Evolutionary conservation across 1,140 invertebrate species (phyloP).

Genomic region (Lamellibrachia luymesi): DNA sequence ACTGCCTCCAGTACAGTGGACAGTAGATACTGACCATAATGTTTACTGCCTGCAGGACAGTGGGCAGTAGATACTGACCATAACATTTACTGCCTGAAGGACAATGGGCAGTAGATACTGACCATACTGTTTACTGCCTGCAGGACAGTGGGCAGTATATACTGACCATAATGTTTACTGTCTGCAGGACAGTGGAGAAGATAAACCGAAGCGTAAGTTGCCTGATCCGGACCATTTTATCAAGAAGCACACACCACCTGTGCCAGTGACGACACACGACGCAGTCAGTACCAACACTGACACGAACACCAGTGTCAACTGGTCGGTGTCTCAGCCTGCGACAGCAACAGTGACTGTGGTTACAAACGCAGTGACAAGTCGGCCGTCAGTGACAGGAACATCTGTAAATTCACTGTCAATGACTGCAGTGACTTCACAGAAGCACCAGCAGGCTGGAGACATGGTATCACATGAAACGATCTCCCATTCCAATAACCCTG

Average conservation of each 20-base stretch:
- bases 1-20: background rate
- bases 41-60: background rate
- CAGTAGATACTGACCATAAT: background rate
- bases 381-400: background rate
- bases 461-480: background rate
- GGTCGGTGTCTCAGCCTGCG: conserved; percentile 27
- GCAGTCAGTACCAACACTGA: conserved; percentile 23
- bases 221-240: conserved; percentile 32
- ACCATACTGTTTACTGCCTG: background rate
- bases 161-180: background rate
- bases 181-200: conserved; percentile 26
- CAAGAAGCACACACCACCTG: conserved; percentile 23
- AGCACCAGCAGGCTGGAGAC: background rate
- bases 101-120: background rate
- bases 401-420: background rate
- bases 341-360: background rate
- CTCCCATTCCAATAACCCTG: background rate
- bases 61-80: background rate
- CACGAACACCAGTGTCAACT: conserved; percentile 19
- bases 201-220: conserved; percentile 34
- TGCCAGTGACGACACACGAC: conserved; percentile 18
- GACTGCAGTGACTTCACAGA: background rate
- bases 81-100: background rate
- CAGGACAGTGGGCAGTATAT: background rate
- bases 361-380: background rate